Evolutionary conservation across 30 jellyfish, hydroid and myxozoan species (phyloP).

Genomic region (Aurelia aurita complex sp. Pacific): DNA sequence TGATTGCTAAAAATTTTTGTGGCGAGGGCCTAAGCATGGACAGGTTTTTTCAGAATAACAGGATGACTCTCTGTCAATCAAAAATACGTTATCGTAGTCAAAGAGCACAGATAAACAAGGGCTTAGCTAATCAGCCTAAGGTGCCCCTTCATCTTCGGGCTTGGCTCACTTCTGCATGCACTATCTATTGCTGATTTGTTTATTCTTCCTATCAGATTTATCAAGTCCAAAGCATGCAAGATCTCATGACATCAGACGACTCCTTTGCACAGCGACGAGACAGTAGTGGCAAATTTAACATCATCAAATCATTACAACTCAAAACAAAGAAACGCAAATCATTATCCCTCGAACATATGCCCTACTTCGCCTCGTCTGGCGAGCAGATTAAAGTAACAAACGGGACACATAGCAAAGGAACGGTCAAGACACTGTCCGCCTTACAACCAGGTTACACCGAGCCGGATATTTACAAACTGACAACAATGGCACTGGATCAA

Average conservation of each 20-base stretch:
- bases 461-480: constrained; percentile 57
- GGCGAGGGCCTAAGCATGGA: too few relatives aligned
- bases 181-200: too few relatives aligned
- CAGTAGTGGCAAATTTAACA: constrained; percentile 45
- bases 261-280: constrained; percentile 21
- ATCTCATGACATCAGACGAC: constrained; percentile 16
- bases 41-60: too few relatives aligned
- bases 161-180: too few relatives aligned
- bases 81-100: too few relatives aligned
- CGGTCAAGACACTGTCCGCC: constrained; percentile 35
- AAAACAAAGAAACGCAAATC: constrained; percentile 60
- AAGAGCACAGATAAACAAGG: too few relatives aligned
- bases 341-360: constrained; percentile 58
- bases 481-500: constrained; percentile 84
- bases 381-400: constrained; percentile 53
- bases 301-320: constrained; percentile 45
- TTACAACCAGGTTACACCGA: constrained; percentile 79
- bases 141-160: too few relatives aligned
- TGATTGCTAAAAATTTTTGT: too few relatives aligned
- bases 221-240: constrained; percentile 48
- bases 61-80: too few relatives aligned
- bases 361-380: constrained; percentile 60
- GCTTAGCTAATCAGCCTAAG: too few relatives aligned
- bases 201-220: constrained; percentile 14
- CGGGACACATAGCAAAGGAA: constrained; percentile 14